A percentile compares a stretch with the other conserved stretches of the same genome.
phyloP scores from a whole-genome alignment of 2,797 vertebrate species.

The Psittacula derbiana region DNA sequence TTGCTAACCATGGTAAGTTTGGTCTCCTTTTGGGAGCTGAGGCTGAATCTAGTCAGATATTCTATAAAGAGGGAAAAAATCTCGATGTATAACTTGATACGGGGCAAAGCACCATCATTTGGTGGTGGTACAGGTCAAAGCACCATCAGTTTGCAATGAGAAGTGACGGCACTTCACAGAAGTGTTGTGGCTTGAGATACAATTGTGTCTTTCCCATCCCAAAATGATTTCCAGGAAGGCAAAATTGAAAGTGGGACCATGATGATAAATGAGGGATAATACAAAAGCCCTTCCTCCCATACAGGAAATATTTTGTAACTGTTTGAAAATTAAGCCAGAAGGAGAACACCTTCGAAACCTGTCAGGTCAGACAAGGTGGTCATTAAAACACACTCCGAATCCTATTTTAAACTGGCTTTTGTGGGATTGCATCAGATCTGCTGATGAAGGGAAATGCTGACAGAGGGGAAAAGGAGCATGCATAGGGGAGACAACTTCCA shows the following conservation, averaged over 20 bases:
- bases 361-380: neutral
- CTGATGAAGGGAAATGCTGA: neutral
- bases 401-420: neutral
- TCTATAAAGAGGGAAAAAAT: neutral
- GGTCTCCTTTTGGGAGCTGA: neutral
- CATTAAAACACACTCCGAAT: neutral
- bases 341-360: neutral
- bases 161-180: neutral
- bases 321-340: neutral
- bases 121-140: neutral
- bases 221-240: constrained; percentile 14
- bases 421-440: neutral
- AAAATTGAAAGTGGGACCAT: neutral
- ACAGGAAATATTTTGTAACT: neutral
- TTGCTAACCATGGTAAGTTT: neutral
- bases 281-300: neutral
- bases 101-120: neutral
- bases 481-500: neutral
- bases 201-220: neutral
- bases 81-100: neutral
- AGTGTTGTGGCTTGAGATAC: neutral
- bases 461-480: neutral
- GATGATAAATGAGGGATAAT: constrained; percentile 5
- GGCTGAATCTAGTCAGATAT: neutral
- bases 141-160: neutral